These are phyloP conservation scores for Desmodus rotundus DNA, from an alignment of 2,113 vertebrate genomes.

Conservation along the genomic window DNA sequence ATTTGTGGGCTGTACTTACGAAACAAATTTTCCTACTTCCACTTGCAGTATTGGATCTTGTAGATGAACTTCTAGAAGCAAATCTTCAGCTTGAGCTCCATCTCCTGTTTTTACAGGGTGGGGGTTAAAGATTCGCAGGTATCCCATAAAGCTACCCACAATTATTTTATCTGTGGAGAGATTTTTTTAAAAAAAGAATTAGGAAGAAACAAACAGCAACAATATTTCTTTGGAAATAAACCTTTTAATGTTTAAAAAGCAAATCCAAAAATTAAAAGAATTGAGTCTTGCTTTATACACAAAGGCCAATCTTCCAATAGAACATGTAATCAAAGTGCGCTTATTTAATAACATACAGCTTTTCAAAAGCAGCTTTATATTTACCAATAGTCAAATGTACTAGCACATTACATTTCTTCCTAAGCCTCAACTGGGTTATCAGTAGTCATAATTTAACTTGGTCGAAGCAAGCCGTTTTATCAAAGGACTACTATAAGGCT, in stretches of 20 bases:
- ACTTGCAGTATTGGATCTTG: conserved; percentile 92
- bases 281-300: background rate
- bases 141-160: conserved; percentile 95
- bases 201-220: background rate
- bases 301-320: background rate
- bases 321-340: background rate
- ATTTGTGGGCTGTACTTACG: conserved; percentile 87
- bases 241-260: background rate
- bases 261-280: conserved; percentile 29
- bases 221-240: background rate
- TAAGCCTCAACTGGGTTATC: background rate
- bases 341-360: background rate
- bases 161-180: conserved; percentile 91
- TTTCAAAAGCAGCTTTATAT: background rate
- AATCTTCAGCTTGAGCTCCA: conserved; percentile 82
- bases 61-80: conserved; percentile 93
- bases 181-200: background rate
- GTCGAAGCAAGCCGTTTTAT: background rate
- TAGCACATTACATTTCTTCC: background rate
- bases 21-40: conserved; percentile 97
- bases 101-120: conserved; percentile 85
- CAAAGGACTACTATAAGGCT: background rate
- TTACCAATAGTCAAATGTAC: background rate
- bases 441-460: background rate
- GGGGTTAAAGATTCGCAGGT: conserved; percentile 91